Percentiles rank a stretch among this genome's conserved stretches.
These are phyloP conservation scores for Drosophila ananassae DNA, from an alignment of 1,140 invertebrate genomes.

Conservation along the genomic window DNA sequence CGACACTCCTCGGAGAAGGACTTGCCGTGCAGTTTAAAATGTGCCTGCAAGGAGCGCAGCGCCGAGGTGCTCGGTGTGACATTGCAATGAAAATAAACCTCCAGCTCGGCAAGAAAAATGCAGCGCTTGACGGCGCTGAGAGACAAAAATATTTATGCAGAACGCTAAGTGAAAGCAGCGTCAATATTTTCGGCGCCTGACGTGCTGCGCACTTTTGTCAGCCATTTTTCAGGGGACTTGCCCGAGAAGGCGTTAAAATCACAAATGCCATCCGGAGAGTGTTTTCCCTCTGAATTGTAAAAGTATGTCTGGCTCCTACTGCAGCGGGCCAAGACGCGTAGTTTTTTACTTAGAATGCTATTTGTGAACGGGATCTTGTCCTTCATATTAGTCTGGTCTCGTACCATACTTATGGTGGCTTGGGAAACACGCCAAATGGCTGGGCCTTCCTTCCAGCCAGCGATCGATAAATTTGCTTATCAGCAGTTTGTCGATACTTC, in stretches of 20 bases:
- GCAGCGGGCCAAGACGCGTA: no score
- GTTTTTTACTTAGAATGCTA: no score
- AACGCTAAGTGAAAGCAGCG: constrained; percentile 60
- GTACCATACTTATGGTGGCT: no score
- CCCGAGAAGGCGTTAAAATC: constrained; percentile 56
- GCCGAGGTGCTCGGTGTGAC: constrained; percentile 41
- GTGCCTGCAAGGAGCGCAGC: constrained; percentile 23
- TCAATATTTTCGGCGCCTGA: constrained; percentile 56
- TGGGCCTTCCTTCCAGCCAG: constrained; percentile 14
- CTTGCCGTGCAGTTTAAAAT: constrained; percentile 45
- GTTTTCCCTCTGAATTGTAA: constrained; percentile 19
- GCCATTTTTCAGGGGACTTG: constrained; percentile 38
- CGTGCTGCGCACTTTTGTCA: constrained; percentile 2
- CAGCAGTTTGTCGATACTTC: constrained; percentile 61
- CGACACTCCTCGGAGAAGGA: constrained; percentile 37
- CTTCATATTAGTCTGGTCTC: no score
- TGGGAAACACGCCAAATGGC: constrained; percentile 28
- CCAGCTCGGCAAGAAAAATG: constrained; percentile 3
- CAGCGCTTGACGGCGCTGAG: constrained; percentile 32
- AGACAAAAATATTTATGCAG: constrained; percentile 76
- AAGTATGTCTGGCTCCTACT: constrained; percentile 3
- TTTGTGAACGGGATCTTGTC: no score
- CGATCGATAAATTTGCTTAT: constrained; percentile 79
- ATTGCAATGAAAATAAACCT: constrained; percentile 70
- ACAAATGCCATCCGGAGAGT: constrained; percentile 27